Percentiles rank a stretch among this genome's conserved stretches.
phyloP scores from a whole-genome alignment of 1,140 invertebrate species.

The Apis florea region DNA sequence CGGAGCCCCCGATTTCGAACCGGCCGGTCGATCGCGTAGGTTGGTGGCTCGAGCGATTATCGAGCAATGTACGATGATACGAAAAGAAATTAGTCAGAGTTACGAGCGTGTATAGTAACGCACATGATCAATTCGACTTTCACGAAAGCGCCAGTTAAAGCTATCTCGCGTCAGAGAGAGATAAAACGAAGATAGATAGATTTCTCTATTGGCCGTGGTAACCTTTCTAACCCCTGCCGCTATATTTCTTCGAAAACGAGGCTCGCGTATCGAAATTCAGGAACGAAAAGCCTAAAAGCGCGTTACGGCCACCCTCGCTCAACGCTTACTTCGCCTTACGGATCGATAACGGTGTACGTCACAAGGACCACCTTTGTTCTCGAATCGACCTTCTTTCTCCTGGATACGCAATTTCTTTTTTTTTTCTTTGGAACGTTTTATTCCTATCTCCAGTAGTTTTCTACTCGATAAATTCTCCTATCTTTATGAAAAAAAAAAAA shows the following conservation, averaged over 20 bases:
- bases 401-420: neutral
- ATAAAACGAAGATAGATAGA: slow-evolving; percentile 27
- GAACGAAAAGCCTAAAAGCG: slow-evolving; percentile 44
- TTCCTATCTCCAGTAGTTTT: too few species aligned
- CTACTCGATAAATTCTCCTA: too few species aligned
- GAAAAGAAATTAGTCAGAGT: too few species aligned
- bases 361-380: slow-evolving; percentile 51
- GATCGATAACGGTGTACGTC: slow-evolving; percentile 35
- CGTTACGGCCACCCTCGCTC: slow-evolving; percentile 29
- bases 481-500: too few species aligned
- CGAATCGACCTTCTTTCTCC: neutral
- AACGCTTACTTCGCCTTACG: slow-evolving; percentile 36
- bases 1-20: too few species aligned
- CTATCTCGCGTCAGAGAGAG: slow-evolving; percentile 14
- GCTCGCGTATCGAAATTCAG: slow-evolving; percentile 46
- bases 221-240: slow-evolving; percentile 53
- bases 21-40: too few species aligned
- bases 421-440: neutral
- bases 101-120: too few species aligned
- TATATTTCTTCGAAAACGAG: slow-evolving; percentile 57
- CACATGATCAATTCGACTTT: too few species aligned
- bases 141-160: too few species aligned
- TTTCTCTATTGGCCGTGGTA: slow-evolving; percentile 23
- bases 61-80: too few species aligned
- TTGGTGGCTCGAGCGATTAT: too few species aligned